phyloP scores from a whole-genome alignment of 2,888 invertebrate species.

The Rhaphigaster nebulosa region DNA sequence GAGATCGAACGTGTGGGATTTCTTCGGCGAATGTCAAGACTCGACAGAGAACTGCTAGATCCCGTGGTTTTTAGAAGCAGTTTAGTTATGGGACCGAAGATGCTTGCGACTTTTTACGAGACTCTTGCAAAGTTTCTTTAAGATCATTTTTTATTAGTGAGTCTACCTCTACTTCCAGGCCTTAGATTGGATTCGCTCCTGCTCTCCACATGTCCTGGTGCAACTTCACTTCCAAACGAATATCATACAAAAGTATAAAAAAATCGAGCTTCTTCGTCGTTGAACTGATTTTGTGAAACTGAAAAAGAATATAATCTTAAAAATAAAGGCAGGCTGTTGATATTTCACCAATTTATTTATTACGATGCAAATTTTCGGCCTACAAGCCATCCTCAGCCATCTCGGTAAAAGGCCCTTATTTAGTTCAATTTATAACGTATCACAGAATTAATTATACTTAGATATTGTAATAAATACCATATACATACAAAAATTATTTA shows the following conservation, averaged over 20 bases:
- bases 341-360: too few relatives aligned
- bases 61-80: neutral
- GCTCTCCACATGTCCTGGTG: neutral
- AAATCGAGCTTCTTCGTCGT: neutral
- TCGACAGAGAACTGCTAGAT: neutral
- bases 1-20: neutral
- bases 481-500: too few relatives aligned
- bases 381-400: too few relatives aligned
- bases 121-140: neutral
- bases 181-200: neutral
- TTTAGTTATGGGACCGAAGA: constrained; percentile 35
- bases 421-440: too few relatives aligned
- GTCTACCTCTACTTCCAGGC: neutral
- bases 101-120: neutral
- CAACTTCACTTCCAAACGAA: neutral
- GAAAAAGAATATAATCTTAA: too few relatives aligned
- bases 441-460: too few relatives aligned
- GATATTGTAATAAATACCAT: too few relatives aligned
- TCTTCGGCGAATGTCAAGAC: neutral
- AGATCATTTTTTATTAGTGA: neutral
- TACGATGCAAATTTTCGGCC: too few relatives aligned
- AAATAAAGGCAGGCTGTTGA: too few relatives aligned
- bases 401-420: too few relatives aligned
- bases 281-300: too few relatives aligned
- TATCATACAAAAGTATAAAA: neutral